Evolutionary conservation across 1,140 invertebrate genomes (phyloP), one percentile per base, ranked within the genome.

Genomic region (Listronotus bonariensis): DNA sequence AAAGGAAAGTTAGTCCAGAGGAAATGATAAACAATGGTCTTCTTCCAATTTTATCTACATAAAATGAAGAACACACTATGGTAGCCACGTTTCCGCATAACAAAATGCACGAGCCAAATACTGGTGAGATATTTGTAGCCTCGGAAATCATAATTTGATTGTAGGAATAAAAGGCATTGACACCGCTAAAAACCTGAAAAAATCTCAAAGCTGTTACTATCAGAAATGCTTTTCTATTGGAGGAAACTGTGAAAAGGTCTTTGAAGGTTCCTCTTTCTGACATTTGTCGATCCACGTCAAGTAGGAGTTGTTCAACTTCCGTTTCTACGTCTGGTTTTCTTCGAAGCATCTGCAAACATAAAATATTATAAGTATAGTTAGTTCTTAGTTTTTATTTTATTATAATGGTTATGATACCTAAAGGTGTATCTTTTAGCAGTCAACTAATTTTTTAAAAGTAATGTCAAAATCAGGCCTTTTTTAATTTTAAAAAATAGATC

Each of bases 261-360:
- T 72, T 68, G 12, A 80, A 74, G 3, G 68, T 71, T 1, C 79
- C 79, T 40, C 46, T 53, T 42, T 76, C 70, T 1, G 67, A 69
- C 46, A 75, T 67, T 60, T 76, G 75, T 15, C 71, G 40, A 1
- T 65, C 45, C 0, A 76, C 72, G 41, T 74, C 72, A n/a, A 52
- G 11, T 8, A 91, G 87, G 32, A 95, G 85, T 36, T 89, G 88
- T 7, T 85, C 79, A 53, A 93, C 80, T 79, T 96, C 93, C 8
- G 87, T 86, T 31, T 88, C 84, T 12, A 95, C 87, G 72, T 95
- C 88, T 0, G 85, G 82, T 66, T 84, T 86, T 57, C 92, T 90
- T 64, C 93, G 84, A 8, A 97, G 77, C 87, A 90, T 92, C 20
- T 26, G 5, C n/a, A 26, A 26, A 26, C 1, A 26, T 26, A 26